These are phyloP conservation scores for Laothoe populi DNA, from an alignment of 2,888 invertebrate genomes.

Conservation along the genomic window DNA sequence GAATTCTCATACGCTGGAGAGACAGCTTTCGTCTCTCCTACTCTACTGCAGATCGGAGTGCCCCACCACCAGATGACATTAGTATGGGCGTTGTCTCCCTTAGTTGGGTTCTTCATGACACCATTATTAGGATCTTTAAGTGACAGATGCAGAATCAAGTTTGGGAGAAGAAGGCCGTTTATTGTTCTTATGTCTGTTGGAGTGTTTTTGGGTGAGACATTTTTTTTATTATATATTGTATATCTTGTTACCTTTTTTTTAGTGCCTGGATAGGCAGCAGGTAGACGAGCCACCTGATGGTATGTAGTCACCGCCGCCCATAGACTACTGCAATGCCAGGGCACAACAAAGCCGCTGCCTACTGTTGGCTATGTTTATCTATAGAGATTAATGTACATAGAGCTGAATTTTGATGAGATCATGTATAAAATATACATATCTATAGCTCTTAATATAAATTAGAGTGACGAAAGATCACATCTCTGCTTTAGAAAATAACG, in stretches of 20 bases:
- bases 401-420: too few relatives aligned
- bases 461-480: too few relatives aligned
- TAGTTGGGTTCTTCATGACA: constrained; percentile 97
- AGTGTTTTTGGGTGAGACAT: constrained; percentile 90
- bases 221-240: neutral
- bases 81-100: constrained; percentile 97
- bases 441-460: too few relatives aligned
- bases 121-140: constrained; percentile 96
- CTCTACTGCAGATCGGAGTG: constrained; percentile 95
- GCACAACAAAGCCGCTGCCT: too few relatives aligned
- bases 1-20: constrained; percentile 99
- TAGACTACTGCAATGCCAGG: too few relatives aligned
- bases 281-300: too few relatives aligned
- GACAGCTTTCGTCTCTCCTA: constrained; percentile 98
- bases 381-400: too few relatives aligned
- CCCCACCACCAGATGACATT: constrained; percentile 97
- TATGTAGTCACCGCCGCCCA: too few relatives aligned
- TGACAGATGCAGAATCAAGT: constrained; percentile 92
- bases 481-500: too few relatives aligned
- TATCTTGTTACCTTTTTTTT: neutral
- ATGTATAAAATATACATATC: too few relatives aligned
- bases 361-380: too few relatives aligned
- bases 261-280: too few relatives aligned
- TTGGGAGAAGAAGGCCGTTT: constrained; percentile 96
- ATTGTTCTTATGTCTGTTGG: constrained; percentile 95